A percentile compares a stretch with the other conserved stretches of the same genome.
Evolutionary conservation across 2,797 vertebrate genomes (phyloP).

Genomic region (Pygocentrus nattereri): DNA sequence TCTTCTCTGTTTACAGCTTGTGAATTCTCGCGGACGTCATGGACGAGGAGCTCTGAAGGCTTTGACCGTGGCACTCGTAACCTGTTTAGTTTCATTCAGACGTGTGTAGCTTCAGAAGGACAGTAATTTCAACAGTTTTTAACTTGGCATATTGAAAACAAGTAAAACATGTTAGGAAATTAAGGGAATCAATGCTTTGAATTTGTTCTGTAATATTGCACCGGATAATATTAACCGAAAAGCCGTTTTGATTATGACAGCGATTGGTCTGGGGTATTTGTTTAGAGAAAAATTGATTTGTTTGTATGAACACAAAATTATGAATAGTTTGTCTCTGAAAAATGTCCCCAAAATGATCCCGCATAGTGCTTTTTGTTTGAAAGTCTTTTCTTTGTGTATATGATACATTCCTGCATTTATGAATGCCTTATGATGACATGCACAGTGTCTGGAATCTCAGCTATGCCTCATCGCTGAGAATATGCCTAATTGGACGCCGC

Average conservation of each 20-base stretch:
- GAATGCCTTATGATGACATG: conserved; percentile 69
- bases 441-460: conserved; percentile 70
- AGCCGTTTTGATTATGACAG: conserved; percentile 32
- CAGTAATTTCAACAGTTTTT: background rate
- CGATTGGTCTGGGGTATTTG: background rate
- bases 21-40: conserved; percentile 51
- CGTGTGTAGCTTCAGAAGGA: background rate
- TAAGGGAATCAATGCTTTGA: background rate
- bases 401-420: conserved; percentile 68
- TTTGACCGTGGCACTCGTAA: conserved; percentile 41
- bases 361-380: conserved; percentile 46
- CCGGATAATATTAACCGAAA: background rate
- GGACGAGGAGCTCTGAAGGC: conserved; percentile 44
- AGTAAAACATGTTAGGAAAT: background rate
- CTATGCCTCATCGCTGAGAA: conserved; percentile 66
- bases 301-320: conserved; percentile 43
- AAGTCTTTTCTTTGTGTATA: conserved; percentile 42
- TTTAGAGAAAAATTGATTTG: background rate
- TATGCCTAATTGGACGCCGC: conserved; percentile 65
- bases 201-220: background rate
- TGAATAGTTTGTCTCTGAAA: conserved; percentile 37
- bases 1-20: conserved; percentile 39
- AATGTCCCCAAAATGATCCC: background rate
- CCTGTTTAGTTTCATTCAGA: conserved; percentile 26
- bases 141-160: background rate